These are phyloP conservation scores for Sebastolobus altivelis DNA, from an alignment of 2,797 vertebrate genomes.

Conservation along the genomic window DNA sequence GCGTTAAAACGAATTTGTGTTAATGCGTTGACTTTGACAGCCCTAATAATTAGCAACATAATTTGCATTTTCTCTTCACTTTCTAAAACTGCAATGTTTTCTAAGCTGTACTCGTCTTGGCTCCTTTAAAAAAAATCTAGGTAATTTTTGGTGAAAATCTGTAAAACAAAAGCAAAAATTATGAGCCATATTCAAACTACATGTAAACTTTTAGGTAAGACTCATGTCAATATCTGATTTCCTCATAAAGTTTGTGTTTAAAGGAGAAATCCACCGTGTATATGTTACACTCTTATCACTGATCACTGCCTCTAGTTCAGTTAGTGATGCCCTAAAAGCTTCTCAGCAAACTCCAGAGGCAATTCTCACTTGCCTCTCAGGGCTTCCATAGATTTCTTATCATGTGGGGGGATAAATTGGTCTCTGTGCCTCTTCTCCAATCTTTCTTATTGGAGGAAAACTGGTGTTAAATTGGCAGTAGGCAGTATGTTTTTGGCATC, in stretches of 20 bases:
- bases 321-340: not conserved
- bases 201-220: not conserved
- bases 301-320: not conserved
- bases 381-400: not conserved
- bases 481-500: too few species aligned
- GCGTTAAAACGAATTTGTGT: too few species aligned
- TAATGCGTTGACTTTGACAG: too few species aligned
- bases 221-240: not conserved
- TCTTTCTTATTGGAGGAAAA: not conserved
- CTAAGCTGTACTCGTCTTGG: not conserved
- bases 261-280: constrained; percentile 45
- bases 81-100: not conserved
- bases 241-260: constrained; percentile 21
- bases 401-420: not conserved
- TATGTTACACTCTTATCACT: not conserved
- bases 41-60: not conserved
- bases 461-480: not conserved
- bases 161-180: not conserved
- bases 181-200: constrained; percentile 12
- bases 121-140: not conserved
- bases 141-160: not conserved
- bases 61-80: not conserved
- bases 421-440: not conserved
- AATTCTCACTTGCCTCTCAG: not conserved
- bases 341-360: not conserved